These are phyloP conservation scores for Cochlearius cochlearius DNA, from an alignment of 2,113 vertebrate species.

Conservation along the genomic window DNA sequence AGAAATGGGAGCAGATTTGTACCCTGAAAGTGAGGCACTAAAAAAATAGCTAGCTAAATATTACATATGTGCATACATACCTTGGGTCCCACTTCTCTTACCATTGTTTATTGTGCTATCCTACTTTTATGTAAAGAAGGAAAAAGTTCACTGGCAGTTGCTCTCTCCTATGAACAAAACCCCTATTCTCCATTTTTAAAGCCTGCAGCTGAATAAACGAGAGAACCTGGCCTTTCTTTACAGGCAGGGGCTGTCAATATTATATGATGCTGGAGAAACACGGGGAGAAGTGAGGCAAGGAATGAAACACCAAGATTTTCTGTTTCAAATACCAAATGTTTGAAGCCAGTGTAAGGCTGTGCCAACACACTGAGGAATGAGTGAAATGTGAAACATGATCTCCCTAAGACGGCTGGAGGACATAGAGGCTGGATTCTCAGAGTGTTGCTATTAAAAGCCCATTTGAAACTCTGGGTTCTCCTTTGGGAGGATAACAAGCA, in stretches of 20 bases:
- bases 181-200: slow-evolving; percentile 64
- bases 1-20: background rate
- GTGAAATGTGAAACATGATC: slow-evolving; percentile 51
- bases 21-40: background rate
- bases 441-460: slow-evolving; percentile 52
- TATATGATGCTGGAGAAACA: slow-evolving; percentile 70
- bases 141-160: slow-evolving; percentile 65
- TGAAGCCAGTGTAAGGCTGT: slow-evolving; percentile 59
- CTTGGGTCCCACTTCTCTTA: slow-evolving; percentile 20
- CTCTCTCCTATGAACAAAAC: slow-evolving; percentile 56
- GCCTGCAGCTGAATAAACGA: slow-evolving; percentile 67
- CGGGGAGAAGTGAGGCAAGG: slow-evolving; percentile 64
- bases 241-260: slow-evolving; percentile 60
- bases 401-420: slow-evolving; percentile 24
- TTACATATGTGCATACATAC: background rate
- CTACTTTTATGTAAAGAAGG: slow-evolving; percentile 59
- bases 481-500: slow-evolving; percentile 19
- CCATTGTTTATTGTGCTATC: slow-evolving; percentile 67
- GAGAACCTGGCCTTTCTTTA: slow-evolving; percentile 65
- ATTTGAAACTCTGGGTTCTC: background rate
- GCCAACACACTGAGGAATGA: slow-evolving; percentile 68
- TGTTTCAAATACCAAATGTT: slow-evolving; percentile 70
- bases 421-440: slow-evolving; percentile 49
- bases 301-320: slow-evolving; percentile 72
- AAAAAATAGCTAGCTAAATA: background rate